These are phyloP conservation scores for Pipa parva DNA, from an alignment of 2,113 vertebrate species.

Conservation along the genomic window DNA sequence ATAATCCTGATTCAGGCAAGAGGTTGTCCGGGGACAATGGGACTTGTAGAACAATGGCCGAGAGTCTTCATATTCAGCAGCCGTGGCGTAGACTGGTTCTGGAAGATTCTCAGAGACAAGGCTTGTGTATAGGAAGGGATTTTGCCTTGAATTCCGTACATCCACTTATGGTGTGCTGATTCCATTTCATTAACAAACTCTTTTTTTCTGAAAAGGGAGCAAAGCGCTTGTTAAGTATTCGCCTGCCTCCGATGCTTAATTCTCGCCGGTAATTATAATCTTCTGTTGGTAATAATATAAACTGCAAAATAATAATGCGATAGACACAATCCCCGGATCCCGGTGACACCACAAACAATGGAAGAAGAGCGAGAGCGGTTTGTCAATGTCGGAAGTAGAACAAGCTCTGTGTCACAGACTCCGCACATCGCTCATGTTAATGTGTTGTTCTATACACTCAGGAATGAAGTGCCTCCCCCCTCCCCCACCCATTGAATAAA, in stretches of 20 bases:
- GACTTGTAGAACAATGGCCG: too few species aligned
- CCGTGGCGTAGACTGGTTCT: too few species aligned
- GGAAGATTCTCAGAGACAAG: too few species aligned
- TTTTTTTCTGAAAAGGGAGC: neutral
- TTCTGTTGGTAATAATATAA: slow-evolving; percentile 22
- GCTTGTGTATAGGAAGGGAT: too few species aligned
- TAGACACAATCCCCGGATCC: neutral
- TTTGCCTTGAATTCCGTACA: too few species aligned
- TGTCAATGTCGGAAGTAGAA: slow-evolving; percentile 23
- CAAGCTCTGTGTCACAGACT: neutral
- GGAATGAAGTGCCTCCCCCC: neutral
- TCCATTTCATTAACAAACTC: too few species aligned
- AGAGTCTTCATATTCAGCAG: too few species aligned
- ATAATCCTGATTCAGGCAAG: too few species aligned
- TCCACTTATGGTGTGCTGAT: too few species aligned
- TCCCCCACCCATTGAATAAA: neutral
- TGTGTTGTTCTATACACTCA: neutral
- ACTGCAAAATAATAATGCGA: slow-evolving; percentile 10
- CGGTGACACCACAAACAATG: slow-evolving; percentile 21
- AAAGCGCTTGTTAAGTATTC: slow-evolving; percentile 7
- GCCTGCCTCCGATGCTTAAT: neutral
- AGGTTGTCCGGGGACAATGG: too few species aligned
- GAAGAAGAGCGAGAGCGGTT: neutral
- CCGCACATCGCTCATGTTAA: neutral
- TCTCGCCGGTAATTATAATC: slow-evolving; percentile 27